Base-by-base conservation (phyloP, 2,113 vertebrate genomes). In the Ardeotis arabs region DNA sequence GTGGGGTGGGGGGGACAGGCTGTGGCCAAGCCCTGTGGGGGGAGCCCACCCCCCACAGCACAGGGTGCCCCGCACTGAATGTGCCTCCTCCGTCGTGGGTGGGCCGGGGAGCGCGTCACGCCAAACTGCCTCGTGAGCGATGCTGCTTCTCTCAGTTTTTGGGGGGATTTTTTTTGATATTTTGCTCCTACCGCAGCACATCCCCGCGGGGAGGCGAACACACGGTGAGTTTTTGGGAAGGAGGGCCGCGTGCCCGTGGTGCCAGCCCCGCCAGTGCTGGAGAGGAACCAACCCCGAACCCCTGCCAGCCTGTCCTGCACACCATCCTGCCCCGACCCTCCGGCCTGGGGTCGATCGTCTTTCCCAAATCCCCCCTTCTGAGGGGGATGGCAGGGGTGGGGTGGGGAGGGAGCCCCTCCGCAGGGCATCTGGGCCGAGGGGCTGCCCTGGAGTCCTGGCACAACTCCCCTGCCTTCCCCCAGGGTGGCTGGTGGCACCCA, bases 121-220 rank as follows among this genome's bases (percentile, higher is more conserved):
- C 73, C 89, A 35, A 82, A 84, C 64, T 75, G 81, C 75, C 69
- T 95, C 64, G 50, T 66, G 73, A 90, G 81, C 60, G 66, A 84
- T 31, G 84, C 91, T 84, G 87, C 87, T 94, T 93, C 72, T 77
- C 74, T 91, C 39, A 12, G 47, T 56, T 91, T 67, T 56, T 29
- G 25, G 28, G 28, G 28, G 24, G 21, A 25, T 79, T 70, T 63
- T 4, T 2, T 83, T 62, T 63, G 7, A 44, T 44, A 44, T 44
- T 44, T 39, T 44, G 41, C 41, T 44, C 14, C 72, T 49, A 6
- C 67, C 0, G 0, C 41, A 22, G 52, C 23, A 9, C 16, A 22
- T 50, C 28, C 39, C 4, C 1, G 0, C 11, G 21, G 35, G 47
- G 39, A 49, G 39, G 18, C 35, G 52, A 68, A 39, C 37, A 10